Base-by-base conservation (phyloP, 2,888 invertebrate species). In the Melanchra persicariae region DNA sequence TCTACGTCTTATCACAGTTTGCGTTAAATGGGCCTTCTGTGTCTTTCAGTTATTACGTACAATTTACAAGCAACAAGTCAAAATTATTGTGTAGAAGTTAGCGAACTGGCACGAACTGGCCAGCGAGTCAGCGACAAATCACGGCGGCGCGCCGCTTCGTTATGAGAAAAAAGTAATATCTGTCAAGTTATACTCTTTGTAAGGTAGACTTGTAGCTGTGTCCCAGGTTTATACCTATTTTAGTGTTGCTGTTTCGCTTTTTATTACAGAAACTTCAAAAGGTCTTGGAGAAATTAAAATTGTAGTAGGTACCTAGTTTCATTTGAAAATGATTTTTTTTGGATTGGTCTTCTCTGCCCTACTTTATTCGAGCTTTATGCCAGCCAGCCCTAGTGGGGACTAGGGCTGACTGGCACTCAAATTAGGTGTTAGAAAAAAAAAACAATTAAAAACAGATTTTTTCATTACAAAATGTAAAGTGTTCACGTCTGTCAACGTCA, bases 31-130 rank as follows among this genome's bases (percentile, higher is more conserved):
- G 12, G 0, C 1, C 40, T 81, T 77, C 70, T 70, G 34, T 12
- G 15, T 22, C n/a, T 19, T 26, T 1, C 8, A 15, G 19, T 17
- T 17, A 2, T 0, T 43, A 26, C 49, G 62, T 68, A 72, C 34
- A 67, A 73, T 72, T 73, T 72, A 77, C 61, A 74, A 74, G 86
- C 86, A 85, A 85, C 82, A 84, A 86, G 86, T 83, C 69, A 64
- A 63, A 76, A 81, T 84, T 47, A 74, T 81, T 73, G 70, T 55
- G 66, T 65, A 64, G 30, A 66, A 80, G 80, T 70, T 72, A 47
- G 68, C 52, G 30, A 74, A 70, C 57, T 75, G 66, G 68, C 61
- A 15, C 40, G 40, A 40, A 17, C 40, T 40, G 40, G 40, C 40
- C 65, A 49, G 52, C 62, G 59, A 81, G 63, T 47, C 61, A 40